A percentile compares a stretch with the other conserved stretches of the same genome.
These are phyloP conservation scores for Volucella inflata DNA, from an alignment of 2,888 invertebrate species.

Conservation along the genomic window DNA sequence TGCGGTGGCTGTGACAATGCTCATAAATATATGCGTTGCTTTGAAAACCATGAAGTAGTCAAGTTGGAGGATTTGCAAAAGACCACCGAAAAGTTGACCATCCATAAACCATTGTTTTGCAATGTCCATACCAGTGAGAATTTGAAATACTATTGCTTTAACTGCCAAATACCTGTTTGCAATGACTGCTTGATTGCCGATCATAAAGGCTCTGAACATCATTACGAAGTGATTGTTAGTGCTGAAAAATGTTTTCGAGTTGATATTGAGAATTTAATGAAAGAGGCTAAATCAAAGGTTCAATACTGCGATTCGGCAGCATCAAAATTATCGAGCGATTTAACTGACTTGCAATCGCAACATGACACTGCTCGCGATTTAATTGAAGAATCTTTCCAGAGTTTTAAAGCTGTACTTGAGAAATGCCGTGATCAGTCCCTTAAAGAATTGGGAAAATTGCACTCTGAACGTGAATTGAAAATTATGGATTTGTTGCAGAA, in stretches of 20 bases:
- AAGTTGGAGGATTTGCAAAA: constrained; percentile 93
- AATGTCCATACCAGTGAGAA: constrained; percentile 91
- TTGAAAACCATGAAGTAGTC: constrained; percentile 96
- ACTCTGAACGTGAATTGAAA: constrained; percentile 93
- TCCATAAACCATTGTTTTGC: constrained; percentile 95
- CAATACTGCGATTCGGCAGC: constrained; percentile 91
- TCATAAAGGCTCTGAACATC: constrained; percentile 93
- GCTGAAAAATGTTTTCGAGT: constrained; percentile 91
- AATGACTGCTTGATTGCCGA: constrained; percentile 93
- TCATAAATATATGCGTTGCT: constrained; percentile 98
- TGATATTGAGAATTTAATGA: constrained; percentile 90
- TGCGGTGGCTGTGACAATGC: constrained; percentile 97
- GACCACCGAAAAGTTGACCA: constrained; percentile 89
- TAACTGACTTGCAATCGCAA: constrained; percentile 94
- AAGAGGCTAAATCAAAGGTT: constrained; percentile 90
- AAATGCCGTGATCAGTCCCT: constrained; percentile 91
- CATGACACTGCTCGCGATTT: constrained; percentile 93
- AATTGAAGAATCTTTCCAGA: constrained; percentile 91
- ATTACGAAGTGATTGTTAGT: constrained; percentile 91
- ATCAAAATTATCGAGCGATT: constrained; percentile 89
- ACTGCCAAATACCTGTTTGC: constrained; percentile 93
- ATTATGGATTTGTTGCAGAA: constrained; percentile 94
- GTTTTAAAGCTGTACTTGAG: constrained; percentile 92
- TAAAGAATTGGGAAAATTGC: constrained; percentile 89
- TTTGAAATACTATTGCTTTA: constrained; percentile 94